Evolutionary conservation across 2,113 vertebrate genomes (phyloP).

Genomic region (Pelusios castaneus): DNA sequence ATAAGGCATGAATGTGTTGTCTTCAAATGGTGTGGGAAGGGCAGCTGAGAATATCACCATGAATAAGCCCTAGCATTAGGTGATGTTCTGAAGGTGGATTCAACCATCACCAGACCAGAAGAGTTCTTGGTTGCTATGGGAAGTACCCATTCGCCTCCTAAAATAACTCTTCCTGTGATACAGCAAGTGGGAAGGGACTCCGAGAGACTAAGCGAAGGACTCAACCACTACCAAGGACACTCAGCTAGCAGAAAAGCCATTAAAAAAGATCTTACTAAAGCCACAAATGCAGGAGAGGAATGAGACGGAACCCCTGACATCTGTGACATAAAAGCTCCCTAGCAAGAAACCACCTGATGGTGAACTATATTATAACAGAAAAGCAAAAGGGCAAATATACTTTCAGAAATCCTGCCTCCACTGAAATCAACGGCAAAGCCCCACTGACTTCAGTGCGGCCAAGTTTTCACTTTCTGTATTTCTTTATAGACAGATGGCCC

Average conservation of each 20-base stretch:
- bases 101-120: neutral
- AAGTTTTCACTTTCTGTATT: neutral
- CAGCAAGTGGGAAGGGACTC: neutral
- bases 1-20: neutral
- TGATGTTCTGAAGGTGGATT: neutral
- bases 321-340: neutral
- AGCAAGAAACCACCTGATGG: neutral
- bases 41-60: neutral
- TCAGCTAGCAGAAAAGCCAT: neutral
- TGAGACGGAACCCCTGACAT: neutral
- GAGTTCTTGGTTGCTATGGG: neutral
- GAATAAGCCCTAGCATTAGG: neutral
- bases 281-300: neutral
- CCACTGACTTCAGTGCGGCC: neutral
- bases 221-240: neutral
- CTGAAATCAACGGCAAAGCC: neutral
- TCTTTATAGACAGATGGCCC: neutral
- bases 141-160: neutral
- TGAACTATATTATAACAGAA: neutral
- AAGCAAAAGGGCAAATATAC: neutral
- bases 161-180: neutral
- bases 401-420: neutral
- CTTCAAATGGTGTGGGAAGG: neutral
- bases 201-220: neutral
- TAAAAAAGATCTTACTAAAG: neutral